Conservation (phyloP, 2,113 vertebrate genomes). For the Prunella himalayana region DNA sequence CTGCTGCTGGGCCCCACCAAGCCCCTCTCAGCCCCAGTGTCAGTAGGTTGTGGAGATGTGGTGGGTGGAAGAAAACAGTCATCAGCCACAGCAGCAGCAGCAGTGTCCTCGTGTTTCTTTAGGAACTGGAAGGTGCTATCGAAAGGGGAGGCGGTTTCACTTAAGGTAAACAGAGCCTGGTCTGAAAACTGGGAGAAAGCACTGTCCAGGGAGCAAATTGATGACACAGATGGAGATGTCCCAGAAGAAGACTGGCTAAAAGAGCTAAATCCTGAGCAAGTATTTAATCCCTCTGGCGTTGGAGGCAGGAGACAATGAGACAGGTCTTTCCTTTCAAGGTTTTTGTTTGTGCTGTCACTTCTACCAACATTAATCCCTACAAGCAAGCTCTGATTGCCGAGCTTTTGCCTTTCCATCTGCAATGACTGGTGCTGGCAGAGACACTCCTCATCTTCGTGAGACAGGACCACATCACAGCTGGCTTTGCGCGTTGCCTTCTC, state of each 20-base stretch:
- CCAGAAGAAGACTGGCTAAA: constrained; percentile 89
- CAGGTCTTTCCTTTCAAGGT: constrained; percentile 60
- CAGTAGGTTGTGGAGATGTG: constrained; percentile 5
- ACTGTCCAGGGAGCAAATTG: constrained; percentile 87
- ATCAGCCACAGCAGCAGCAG: constrained; percentile 24
- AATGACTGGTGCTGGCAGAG: constrained; percentile 69
- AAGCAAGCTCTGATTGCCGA: constrained; percentile 66
- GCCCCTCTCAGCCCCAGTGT: neutral
- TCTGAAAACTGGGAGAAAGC: constrained; percentile 91
- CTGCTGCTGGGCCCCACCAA: constrained; percentile 42
- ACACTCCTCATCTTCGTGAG: constrained; percentile 72
- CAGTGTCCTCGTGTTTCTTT: constrained; percentile 47
- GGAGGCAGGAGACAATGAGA: constrained; percentile 73
- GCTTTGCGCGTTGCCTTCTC: constrained; percentile 73
- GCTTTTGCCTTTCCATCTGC: constrained; percentile 80
- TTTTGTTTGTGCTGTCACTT: constrained; percentile 43
- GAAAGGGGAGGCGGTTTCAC: constrained; percentile 68
- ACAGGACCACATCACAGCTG: constrained; percentile 80
- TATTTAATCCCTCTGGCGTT: constrained; percentile 69
- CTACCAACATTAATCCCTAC: constrained; percentile 71
- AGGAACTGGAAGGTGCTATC: constrained; percentile 58
- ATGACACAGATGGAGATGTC: constrained; percentile 85
- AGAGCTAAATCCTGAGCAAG: constrained; percentile 78
- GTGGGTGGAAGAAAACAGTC: constrained; percentile 40
- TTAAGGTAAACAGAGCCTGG: constrained; percentile 73